These are phyloP conservation scores for Enteromius anoplus DNA, from an alignment of 2,797 vertebrate genomes.

Conservation along the genomic window DNA sequence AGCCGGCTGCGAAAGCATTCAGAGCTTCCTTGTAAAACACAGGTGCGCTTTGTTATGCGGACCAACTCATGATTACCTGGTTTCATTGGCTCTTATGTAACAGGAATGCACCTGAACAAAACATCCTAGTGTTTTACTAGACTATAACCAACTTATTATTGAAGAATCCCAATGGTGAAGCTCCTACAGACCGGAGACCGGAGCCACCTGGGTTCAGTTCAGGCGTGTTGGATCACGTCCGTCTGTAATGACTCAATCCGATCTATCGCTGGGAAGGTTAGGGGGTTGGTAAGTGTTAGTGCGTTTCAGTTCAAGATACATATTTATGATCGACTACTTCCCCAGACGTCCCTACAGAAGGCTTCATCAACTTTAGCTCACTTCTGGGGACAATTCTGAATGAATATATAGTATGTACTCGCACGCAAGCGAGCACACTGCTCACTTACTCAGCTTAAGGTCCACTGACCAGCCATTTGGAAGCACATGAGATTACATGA, in stretches of 20 bases:
- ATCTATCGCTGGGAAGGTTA: background rate
- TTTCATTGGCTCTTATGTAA: constrained; percentile 1
- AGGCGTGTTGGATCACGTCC: constrained; percentile 18
- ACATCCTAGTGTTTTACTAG: background rate
- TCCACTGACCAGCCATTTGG: background rate
- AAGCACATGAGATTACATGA: background rate
- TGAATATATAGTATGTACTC: background rate
- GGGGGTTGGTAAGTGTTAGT: background rate
- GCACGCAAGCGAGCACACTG: background rate
- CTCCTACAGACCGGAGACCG: background rate
- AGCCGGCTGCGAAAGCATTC: background rate
- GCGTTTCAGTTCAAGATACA: background rate
- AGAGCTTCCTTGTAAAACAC: constrained; percentile 2
- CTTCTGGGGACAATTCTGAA: background rate
- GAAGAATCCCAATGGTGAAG: background rate
- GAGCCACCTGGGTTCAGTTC: background rate
- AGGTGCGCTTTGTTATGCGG: background rate
- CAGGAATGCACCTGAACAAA: constrained; percentile 6
- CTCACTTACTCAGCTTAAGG: background rate
- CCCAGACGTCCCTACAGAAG: background rate
- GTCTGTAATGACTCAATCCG: background rate
- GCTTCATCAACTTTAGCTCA: background rate
- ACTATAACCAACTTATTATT: background rate
- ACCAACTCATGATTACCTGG: background rate
- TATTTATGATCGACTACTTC: background rate